Evolutionary conservation across 2,797 vertebrate species (phyloP).

Genomic region (Apodemus agrarius): DNA sequence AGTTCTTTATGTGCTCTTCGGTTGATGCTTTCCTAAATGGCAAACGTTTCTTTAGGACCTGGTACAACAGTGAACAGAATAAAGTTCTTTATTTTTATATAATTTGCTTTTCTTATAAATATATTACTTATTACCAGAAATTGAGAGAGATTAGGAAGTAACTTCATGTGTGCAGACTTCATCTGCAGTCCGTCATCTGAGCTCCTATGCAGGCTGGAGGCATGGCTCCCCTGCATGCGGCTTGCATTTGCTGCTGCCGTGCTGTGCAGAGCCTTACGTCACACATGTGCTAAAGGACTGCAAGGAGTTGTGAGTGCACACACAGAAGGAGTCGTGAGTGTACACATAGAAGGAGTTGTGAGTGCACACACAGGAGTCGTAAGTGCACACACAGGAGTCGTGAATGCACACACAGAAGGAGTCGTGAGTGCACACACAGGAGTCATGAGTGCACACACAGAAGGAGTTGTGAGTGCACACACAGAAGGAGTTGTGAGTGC

Average conservation of each 20-base stretch:
- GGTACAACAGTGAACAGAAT: background rate
- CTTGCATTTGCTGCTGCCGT: background rate
- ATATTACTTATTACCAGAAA: slow-evolving; percentile 23
- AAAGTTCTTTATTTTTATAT: background rate
- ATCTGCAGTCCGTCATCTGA: background rate
- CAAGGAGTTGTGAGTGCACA: too few relatives aligned
- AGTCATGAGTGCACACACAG: background rate
- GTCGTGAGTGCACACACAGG: too few relatives aligned
- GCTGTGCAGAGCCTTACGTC: background rate
- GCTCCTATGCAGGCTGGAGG: background rate
- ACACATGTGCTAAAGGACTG: background rate
- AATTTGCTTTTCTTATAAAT: background rate
- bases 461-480: too few relatives aligned
- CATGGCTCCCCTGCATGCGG: background rate
- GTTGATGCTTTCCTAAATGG: background rate
- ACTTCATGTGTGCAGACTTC: background rate
- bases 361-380: background rate
- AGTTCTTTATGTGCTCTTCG: background rate
- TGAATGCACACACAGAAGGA: background rate
- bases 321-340: background rate
- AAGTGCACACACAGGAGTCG: background rate
- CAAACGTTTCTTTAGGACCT: background rate
- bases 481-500: background rate
- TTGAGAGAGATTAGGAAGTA: background rate
- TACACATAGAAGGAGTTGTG: background rate